A percentile compares a stretch with the other conserved stretches of the same genome.
These are phyloP conservation scores for Eleginops maclovinus DNA, from an alignment of 2,113 vertebrate genomes.

Conservation along the genomic window DNA sequence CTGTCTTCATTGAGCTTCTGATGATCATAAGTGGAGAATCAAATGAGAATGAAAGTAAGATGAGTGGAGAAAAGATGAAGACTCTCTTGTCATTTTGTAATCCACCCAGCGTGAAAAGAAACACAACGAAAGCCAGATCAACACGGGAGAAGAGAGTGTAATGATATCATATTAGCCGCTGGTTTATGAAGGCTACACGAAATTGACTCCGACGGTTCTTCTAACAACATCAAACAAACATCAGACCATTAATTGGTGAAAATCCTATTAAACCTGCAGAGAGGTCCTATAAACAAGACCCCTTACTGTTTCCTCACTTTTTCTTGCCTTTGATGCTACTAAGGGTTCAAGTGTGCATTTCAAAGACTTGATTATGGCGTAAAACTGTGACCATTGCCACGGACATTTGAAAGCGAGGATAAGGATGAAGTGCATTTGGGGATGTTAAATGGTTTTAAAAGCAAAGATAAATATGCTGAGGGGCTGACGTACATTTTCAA, in stretches of 20 bases:
- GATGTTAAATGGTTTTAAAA: conserved; percentile 2
- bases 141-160: conserved; percentile 29
- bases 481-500: background rate
- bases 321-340: conserved; percentile 24
- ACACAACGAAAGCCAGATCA: conserved; percentile 30
- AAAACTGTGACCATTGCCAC: background rate
- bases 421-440: background rate
- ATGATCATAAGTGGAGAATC: conserved; percentile 42
- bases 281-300: conserved; percentile 49
- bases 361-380: conserved; percentile 8
- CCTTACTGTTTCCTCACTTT: background rate
- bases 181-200: conserved; percentile 40
- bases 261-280: conserved; percentile 64
- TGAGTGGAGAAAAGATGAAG: conserved; percentile 2
- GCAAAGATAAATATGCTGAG: background rate
- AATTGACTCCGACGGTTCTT: conserved; percentile 60
- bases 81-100: conserved; percentile 20
- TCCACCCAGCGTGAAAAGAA: conserved; percentile 22
- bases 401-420: background rate
- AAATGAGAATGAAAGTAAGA: conserved; percentile 24
- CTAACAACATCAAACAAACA: conserved; percentile 70
- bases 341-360: background rate
- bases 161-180: conserved; percentile 62
- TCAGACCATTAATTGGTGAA: conserved; percentile 68
- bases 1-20: conserved; percentile 51